phyloP scores from a whole-genome alignment of 2,797 vertebrate species.

The Sebastiscus tertius region DNA sequence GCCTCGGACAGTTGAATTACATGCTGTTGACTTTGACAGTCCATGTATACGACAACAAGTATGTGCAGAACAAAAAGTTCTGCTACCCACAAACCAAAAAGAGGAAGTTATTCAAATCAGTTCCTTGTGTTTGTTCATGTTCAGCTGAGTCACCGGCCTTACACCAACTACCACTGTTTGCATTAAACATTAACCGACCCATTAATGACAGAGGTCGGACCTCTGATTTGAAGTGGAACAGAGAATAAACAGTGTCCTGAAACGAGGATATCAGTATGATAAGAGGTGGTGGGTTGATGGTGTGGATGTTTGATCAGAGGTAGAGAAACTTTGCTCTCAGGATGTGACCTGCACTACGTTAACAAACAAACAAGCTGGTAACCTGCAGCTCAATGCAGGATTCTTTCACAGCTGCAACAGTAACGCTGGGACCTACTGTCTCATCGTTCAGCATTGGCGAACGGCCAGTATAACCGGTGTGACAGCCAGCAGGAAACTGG shows the following conservation, averaged over 20 bases:
- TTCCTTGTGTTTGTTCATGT: background rate
- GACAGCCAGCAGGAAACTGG: background rate
- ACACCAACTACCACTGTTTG: background rate
- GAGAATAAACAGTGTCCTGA: too few species aligned
- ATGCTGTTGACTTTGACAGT: background rate
- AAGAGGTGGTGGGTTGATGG: background rate
- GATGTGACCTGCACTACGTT: slow-evolving; percentile 28
- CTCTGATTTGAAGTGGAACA: background rate
- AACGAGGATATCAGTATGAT: background rate
- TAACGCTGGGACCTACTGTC: background rate
- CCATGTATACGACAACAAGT: background rate
- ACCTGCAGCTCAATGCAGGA: background rate
- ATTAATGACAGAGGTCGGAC: background rate
- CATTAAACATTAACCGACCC: background rate
- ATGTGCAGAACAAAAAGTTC: background rate
- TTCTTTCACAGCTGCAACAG: background rate
- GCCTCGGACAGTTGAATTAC: background rate
- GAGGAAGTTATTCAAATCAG: background rate
- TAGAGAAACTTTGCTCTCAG: slow-evolving; percentile 3
- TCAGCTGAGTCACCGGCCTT: background rate
- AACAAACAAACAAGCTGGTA: background rate
- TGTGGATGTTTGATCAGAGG: background rate
- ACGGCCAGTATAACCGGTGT: background rate
- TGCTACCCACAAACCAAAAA: background rate
- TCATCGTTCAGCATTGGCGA: background rate